Evolutionary conservation across 2,888 invertebrate genomes (phyloP), one percentile per base, ranked within the genome.

Genomic region (Trypoxylon attenuatum): DNA sequence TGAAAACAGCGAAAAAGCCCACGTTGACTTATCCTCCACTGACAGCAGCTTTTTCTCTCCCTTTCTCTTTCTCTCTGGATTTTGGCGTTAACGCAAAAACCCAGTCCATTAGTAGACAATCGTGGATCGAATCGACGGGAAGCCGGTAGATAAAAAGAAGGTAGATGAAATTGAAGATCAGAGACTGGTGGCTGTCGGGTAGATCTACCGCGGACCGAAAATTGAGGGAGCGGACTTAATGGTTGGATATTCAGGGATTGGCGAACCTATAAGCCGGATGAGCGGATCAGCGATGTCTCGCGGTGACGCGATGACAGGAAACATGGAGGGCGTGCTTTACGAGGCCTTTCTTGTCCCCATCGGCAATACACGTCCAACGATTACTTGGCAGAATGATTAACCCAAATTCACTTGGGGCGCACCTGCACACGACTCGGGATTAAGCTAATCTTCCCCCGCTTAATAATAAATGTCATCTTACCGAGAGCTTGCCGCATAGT

Each of bases 361-460:
- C 43, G 63, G 69, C 62, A 59, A 69, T 68, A 43, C 60, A 67
- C 69, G 58, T 56, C 63, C 50, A 58, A 69, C 74, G 80, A 81
- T 82, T 79, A 81, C 76, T 76, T 71, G 68, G 71, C 58, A 60
- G 65, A 76, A 74, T 80, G 81, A 82, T 82, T 82, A 82, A 82
- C 82, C 82, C 71, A 78, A 81, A 82, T 82, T 77, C 73, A 56
- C 67, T 67, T 43, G 38, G 53, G 76, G 66, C 67, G 76, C 78
- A 79, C 77, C 79, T 77, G 79, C 72, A 79, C 76, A 64, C 77
- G 53, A 52, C 58, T 68, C 66, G 65, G 71, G 76, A 66, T 78
- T 78, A 78, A 77, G 69, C 73, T 59, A 67, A 66, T 70, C 70
- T 63, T 78, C 60, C 56, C n/a, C 72, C 69, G 70, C 73, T 73